Evolutionary conservation across 2,888 invertebrate genomes (phyloP).

Genomic region (Cyclophora albipunctata): DNA sequence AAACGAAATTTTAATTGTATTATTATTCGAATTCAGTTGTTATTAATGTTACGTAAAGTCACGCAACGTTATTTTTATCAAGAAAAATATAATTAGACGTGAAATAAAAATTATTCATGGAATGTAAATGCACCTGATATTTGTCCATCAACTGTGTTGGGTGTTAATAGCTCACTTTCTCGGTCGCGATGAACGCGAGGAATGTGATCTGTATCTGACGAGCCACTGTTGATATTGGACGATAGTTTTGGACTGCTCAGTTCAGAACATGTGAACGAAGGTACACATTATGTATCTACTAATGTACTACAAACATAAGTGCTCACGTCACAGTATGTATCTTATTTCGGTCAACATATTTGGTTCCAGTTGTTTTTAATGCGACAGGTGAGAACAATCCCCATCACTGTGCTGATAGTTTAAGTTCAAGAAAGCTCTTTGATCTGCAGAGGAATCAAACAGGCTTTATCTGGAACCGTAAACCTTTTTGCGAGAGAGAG

Average conservation of each 20-base stretch:
- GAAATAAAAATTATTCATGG: conserved; percentile 16
- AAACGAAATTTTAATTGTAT: neutral
- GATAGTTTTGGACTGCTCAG: conserved; percentile 13
- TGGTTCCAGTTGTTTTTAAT: neutral
- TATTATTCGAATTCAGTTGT: neutral
- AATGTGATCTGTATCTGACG: conserved; percentile 29
- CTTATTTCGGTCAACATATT: neutral
- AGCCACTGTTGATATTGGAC: conserved; percentile 12
- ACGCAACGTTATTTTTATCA: conserved; percentile 1
- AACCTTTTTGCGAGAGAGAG: too few relatives aligned
- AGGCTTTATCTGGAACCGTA: too few relatives aligned
- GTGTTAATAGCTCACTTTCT: conserved; percentile 45
- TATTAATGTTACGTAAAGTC: too few relatives aligned
- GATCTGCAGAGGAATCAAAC: too few relatives aligned
- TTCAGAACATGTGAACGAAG: conserved; percentile 4
- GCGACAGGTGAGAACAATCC: too few relatives aligned
- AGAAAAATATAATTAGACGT: conserved; percentile 11
- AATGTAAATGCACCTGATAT: conserved; percentile 48
- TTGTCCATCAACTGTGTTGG: conserved; percentile 49
- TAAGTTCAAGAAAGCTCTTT: too few relatives aligned
- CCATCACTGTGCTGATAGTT: too few relatives aligned
- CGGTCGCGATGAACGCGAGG: conserved; percentile 32
- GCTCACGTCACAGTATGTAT: too few relatives aligned
- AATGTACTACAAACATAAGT: too few relatives aligned
- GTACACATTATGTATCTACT: too few relatives aligned